Evolutionary conservation across 1,140 invertebrate genomes (phyloP), one percentile per base, ranked within the genome.

Genomic region (Steinernema khuongi): DNA sequence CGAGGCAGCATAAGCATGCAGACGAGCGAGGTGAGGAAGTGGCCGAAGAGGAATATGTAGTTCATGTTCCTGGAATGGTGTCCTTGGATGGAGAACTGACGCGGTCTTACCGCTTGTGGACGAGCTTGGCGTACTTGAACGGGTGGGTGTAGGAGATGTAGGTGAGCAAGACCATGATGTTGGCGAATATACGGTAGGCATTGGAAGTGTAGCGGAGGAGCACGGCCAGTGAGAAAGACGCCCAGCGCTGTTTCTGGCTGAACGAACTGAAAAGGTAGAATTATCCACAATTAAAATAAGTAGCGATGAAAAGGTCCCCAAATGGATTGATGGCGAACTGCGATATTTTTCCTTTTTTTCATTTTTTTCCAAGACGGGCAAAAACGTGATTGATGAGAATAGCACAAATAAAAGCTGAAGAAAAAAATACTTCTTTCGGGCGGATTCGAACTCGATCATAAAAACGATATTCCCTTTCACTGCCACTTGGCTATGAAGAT

Each of bases 131-230:
- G 36, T 60, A 60, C 14, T 14, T 60, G 11, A 60, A 4, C 50
- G 50, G 50, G 22, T 60, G 19, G 22, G 50, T 22, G 50, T 60
- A 60, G 50, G 50, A 60, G 26, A 60, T 60, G 50, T 60, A 60
- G 22, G 11, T 17, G 7, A 60, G 50, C 11, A 60, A 11, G 50
- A 60, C 50, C 50, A 60, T 60, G 14, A 60, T 7, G 4, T 14
- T 60, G 7, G 50, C 50, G 50, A 60, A 60, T 14, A 60, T 22
- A 4, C 50, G 50, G 26, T 60, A 60, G 14, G 11, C 50, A 22
- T 60, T 60, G 7, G 50, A 60, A 26, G 50, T 60, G 50, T 60
- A 60, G 50, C 22, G 50, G 50, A 60, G 50, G 19, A 60, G 7
- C 4, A 60, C 22, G 4, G 50, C 50, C 22, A n/a, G 50, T 4